Percentiles rank a stretch among this genome's conserved stretches.
These are phyloP conservation scores for Periplaneta americana DNA, from an alignment of 1,140 invertebrate genomes.

Conservation along the genomic window DNA sequence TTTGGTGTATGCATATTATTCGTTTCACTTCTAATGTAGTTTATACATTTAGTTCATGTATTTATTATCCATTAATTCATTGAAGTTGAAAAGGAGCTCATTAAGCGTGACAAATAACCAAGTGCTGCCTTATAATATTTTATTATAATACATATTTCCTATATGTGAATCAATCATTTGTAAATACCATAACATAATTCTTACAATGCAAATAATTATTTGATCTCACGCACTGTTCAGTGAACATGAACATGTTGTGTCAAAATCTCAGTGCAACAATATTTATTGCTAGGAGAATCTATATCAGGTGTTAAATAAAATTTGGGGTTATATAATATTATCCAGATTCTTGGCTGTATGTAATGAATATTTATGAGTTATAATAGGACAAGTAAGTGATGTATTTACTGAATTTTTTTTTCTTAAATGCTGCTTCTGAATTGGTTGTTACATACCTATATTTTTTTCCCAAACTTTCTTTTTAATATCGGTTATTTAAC, in stretches of 20 bases:
- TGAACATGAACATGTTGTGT: not conserved
- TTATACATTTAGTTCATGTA: not conserved
- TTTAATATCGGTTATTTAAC: too few species aligned
- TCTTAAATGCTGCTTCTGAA: not conserved
- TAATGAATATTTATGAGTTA: not conserved
- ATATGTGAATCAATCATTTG: not conserved
- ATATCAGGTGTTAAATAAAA: not conserved
- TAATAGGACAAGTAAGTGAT: not conserved
- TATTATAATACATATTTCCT: not conserved
- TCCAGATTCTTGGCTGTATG: not conserved
- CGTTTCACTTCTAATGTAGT: not conserved
- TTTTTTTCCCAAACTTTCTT: too few species aligned
- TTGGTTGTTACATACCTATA: too few species aligned
- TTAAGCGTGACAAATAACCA: not conserved
- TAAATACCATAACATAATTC: not conserved
- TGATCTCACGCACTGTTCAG: not conserved
- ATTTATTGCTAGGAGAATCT: not conserved
- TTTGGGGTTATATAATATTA: not conserved
- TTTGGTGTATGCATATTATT: not conserved
- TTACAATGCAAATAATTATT: not conserved
- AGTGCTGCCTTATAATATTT: not conserved
- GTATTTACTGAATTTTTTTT: not conserved
- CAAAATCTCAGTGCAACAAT: not conserved
- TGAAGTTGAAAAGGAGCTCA: not conserved
- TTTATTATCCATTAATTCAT: too few species aligned